Conservation (phyloP, 2,113 vertebrate species). For the Otus sunia region DNA sequence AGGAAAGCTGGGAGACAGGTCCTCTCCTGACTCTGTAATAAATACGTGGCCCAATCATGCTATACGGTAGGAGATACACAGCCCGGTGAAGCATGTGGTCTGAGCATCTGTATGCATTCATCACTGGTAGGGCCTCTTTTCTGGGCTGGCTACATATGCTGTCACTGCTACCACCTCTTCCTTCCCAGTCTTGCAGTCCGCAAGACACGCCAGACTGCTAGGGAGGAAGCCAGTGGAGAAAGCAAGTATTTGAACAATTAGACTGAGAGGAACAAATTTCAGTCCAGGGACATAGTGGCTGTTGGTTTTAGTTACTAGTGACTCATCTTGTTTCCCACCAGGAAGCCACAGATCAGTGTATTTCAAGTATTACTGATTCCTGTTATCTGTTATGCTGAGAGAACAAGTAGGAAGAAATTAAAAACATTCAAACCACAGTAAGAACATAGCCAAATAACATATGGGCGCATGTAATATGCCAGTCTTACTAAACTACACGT, state of each 20-base stretch:
- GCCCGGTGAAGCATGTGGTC: neutral
- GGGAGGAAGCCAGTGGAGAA: neutral
- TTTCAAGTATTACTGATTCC: slow-evolving; percentile 39
- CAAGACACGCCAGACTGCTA: neutral
- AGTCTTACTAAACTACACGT: neutral
- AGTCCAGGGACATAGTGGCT: neutral
- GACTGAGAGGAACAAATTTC: neutral
- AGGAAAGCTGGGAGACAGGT: neutral
- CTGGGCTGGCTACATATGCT: neutral
- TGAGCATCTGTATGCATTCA: neutral
- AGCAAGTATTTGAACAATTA: neutral
- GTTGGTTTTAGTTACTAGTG: slow-evolving; percentile 34
- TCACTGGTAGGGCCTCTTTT: neutral
- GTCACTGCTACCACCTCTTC: neutral
- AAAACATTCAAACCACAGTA: neutral
- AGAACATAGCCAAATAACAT: neutral
- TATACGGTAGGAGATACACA: neutral
- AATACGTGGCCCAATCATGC: neutral
- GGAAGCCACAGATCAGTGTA: slow-evolving; percentile 17
- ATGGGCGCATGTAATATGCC: neutral
- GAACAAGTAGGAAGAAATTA: slow-evolving; percentile 10
- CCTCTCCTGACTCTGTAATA: neutral
- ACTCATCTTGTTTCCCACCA: slow-evolving; percentile 29
- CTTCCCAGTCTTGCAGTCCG: neutral
- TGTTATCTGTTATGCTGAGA: neutral